Evolutionary conservation across 2,113 vertebrate genomes (phyloP).

Genomic region (Perca fluviatilis): DNA sequence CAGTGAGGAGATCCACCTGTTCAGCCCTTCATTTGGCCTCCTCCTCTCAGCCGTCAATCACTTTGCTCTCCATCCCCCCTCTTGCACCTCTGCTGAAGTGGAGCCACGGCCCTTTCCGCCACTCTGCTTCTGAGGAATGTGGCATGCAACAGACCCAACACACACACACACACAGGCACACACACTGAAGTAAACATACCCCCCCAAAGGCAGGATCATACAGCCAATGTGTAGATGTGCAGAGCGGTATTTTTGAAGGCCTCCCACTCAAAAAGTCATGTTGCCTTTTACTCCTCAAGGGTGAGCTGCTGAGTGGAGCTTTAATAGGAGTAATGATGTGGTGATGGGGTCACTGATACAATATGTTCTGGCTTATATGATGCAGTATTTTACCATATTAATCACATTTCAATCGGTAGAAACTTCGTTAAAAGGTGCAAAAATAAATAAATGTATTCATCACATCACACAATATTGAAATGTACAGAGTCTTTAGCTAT

Average conservation of each 20-base stretch:
- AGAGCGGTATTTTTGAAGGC: conserved; percentile 44
- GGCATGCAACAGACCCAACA: conserved; percentile 45
- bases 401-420: no score
- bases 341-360: neutral
- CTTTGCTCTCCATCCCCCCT: conserved; percentile 56
- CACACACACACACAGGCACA: conserved; percentile 50
- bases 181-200: conserved; percentile 42
- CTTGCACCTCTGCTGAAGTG: conserved; percentile 73
- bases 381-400: neutral
- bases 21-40: conserved; percentile 16
- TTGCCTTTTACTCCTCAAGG: conserved; percentile 46
- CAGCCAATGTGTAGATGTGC: conserved; percentile 37
- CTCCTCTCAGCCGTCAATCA: conserved; percentile 61
- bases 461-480: no score
- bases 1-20: conserved; percentile 53
- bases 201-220: conserved; percentile 38
- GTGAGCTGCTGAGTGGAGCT: conserved; percentile 39
- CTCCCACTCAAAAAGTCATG: conserved; percentile 43
- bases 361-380: neutral
- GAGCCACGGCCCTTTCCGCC: conserved; percentile 72
- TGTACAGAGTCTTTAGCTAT: no score
- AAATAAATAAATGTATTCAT: no score
- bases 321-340: neutral
- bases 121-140: conserved; percentile 77
- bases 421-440: no score